Conservation (phyloP, 53 echinoderm and acorn worm species). For the Luidia sarsii region DNA sequence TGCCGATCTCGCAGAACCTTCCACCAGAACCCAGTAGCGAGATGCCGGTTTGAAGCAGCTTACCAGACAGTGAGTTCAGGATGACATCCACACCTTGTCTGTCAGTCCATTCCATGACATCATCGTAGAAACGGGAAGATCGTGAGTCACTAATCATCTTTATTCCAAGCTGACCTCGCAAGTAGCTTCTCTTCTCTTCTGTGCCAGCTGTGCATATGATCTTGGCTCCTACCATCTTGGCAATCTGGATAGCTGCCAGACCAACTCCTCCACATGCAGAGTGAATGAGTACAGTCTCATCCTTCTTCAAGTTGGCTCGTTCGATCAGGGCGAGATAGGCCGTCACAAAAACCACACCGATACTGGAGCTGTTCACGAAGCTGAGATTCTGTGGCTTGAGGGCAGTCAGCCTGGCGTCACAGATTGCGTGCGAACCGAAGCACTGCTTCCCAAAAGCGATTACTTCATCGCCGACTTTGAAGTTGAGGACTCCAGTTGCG, state of each 20-base stretch:
- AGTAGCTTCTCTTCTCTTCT: constrained; percentile 39
- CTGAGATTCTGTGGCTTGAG: constrained; percentile 69
- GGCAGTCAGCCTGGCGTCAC: constrained; percentile 61
- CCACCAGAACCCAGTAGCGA: constrained; percentile 75
- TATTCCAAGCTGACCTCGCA: constrained; percentile 55
- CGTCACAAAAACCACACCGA: constrained; percentile 72
- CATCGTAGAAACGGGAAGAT: constrained; percentile 62
- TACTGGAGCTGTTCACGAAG: constrained; percentile 63
- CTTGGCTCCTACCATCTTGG: constrained; percentile 66
- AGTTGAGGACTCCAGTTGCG: constrained; percentile 62
- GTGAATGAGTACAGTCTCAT: constrained; percentile 80
- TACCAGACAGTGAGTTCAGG: constrained; percentile 75
- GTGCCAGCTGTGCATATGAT: constrained; percentile 72
- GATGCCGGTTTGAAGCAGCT: constrained; percentile 70
- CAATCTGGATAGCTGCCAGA: constrained; percentile 87
- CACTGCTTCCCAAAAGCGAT: constrained; percentile 74
- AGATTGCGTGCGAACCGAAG: constrained; percentile 76
- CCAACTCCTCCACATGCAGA: constrained; percentile 75
- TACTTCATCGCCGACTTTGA: constrained; percentile 74
- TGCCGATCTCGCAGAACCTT: constrained; percentile 77
- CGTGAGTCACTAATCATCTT: constrained; percentile 47
- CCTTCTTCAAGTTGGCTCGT: constrained; percentile 70
- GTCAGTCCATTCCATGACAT: constrained; percentile 66
- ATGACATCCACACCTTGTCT: constrained; percentile 79
- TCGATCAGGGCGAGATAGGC: constrained; percentile 85